These are phyloP conservation scores for Muricea muricata DNA, from an alignment of 92 coral and sea anemone species.

Conservation along the genomic window DNA sequence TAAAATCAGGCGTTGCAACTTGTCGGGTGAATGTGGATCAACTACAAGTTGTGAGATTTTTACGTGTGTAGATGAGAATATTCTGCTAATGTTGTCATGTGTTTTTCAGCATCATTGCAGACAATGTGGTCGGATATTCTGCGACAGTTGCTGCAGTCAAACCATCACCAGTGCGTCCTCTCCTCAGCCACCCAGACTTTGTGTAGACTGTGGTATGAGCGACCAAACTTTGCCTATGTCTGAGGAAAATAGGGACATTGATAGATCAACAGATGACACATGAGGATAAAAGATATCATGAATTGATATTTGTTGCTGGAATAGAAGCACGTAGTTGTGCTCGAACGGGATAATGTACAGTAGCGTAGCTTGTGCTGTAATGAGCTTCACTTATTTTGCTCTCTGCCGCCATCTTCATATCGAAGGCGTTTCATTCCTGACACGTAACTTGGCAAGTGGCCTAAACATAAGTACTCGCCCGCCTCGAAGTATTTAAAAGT, in stretches of 20 bases:
- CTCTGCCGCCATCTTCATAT: too few species aligned
- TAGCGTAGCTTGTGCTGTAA: not conserved
- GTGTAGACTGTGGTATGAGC: conserved; percentile 63
- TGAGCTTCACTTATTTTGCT: too few species aligned
- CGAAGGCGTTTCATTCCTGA: too few species aligned
- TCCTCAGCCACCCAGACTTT: conserved; percentile 76
- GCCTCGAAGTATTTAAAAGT: too few species aligned
- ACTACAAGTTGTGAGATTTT: not conserved
- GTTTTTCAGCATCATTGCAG: conserved; percentile 79
- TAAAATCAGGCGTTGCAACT: too few species aligned
- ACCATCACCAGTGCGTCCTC: conserved; percentile 64
- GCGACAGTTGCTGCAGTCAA: conserved; percentile 76
- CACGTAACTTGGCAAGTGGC: too few species aligned
- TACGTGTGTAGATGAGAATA: not conserved
- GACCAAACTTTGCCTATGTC: not conserved
- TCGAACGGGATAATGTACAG: not conserved
- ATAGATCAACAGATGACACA: not conserved
- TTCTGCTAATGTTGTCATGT: too few species aligned
- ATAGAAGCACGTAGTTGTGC: not conserved
- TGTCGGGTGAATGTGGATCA: too few species aligned
- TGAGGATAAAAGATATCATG: not conserved
- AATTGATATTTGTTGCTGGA: not conserved
- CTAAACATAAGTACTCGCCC: too few species aligned
- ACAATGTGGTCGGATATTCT: conserved; percentile 87
- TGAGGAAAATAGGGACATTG: not conserved